Percentiles rank a stretch among this genome's conserved stretches.
Conservation (phyloP, 2,797 vertebrate genomes). For the Neosilurus hyrtlii region DNA sequence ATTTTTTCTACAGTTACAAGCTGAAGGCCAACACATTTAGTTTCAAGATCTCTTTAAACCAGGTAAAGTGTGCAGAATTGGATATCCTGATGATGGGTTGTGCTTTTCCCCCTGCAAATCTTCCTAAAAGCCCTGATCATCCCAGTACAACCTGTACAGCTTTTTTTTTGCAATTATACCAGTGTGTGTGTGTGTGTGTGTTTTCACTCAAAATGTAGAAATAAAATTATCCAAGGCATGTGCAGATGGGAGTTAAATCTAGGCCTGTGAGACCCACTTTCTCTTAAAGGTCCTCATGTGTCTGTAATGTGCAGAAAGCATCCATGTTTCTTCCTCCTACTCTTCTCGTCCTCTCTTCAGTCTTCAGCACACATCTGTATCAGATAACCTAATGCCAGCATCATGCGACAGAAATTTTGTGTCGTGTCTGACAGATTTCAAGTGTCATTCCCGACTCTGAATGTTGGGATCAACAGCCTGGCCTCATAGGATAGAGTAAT, state of each 20-base stretch:
- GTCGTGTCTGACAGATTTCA: too few relatives aligned
- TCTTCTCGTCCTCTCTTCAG: neutral
- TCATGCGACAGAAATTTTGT: neutral
- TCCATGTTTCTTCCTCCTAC: neutral
- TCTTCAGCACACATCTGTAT: neutral
- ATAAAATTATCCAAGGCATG: neutral
- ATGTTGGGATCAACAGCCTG: too few relatives aligned
- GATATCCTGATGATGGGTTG: neutral
- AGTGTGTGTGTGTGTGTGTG: neutral
- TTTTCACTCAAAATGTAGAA: neutral
- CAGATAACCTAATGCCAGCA: neutral
- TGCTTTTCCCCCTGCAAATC: neutral
- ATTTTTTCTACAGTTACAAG: neutral
- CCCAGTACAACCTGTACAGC: neutral
- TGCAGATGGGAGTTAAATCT: constrained; percentile 1
- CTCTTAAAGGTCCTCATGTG: neutral
- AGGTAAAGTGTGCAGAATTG: neutral
- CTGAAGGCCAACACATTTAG: neutral
- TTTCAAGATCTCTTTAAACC: neutral
- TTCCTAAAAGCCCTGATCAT: neutral
- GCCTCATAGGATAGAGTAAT: too few relatives aligned
- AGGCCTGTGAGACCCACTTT: neutral
- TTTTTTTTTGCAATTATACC: neutral
- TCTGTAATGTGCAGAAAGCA: neutral
- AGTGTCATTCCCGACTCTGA: too few relatives aligned